Conservation (phyloP, 2,113 vertebrate species). For the Mustelus asterias region DNA sequence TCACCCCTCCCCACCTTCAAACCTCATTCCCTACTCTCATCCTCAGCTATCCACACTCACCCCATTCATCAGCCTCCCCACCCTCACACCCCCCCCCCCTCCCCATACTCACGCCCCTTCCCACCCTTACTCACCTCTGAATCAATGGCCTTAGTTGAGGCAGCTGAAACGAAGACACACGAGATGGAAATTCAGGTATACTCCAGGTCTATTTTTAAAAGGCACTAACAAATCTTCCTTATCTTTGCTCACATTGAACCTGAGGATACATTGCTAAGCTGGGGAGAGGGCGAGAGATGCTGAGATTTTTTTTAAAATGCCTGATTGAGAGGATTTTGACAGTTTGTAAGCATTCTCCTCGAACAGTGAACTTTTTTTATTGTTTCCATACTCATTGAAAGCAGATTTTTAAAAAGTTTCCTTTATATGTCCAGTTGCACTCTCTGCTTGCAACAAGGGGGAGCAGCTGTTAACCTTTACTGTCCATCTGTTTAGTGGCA, state of each 20-base stretch:
- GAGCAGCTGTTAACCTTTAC: neutral
- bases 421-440: neutral
- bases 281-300: neutral
- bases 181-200: neutral
- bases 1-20: no score
- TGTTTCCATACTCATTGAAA: neutral
- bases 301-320: no score
- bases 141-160: no score
- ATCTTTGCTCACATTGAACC: neutral
- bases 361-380: neutral
- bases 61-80: neutral
- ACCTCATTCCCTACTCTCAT: neutral
- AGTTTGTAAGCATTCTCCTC: neutral
- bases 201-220: neutral
- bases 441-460: neutral
- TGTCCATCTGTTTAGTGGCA: neutral
- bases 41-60: no score
- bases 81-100: neutral
- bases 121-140: neutral
- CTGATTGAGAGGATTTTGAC: neutral
- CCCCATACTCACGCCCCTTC: neutral
- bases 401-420: neutral
- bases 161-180: neutral
- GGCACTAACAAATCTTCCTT: neutral
- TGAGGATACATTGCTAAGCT: neutral